phyloP scores from a whole-genome alignment of 1,140 invertebrate genomes.

The Tyrophagus putrescentiae region DNA sequence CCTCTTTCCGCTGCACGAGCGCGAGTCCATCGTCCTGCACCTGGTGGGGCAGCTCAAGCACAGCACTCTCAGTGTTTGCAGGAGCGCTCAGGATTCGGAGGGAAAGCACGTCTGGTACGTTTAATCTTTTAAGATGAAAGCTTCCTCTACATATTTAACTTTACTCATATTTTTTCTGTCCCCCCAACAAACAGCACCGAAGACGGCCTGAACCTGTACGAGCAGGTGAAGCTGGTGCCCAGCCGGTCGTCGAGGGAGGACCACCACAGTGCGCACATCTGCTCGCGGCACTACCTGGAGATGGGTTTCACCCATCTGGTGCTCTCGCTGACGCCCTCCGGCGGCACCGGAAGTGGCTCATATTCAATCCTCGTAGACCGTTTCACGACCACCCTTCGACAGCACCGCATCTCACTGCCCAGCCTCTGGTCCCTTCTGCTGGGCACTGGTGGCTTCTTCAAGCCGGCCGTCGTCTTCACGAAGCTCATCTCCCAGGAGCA shows the following conservation, averaged over 20 bases:
- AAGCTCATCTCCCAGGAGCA: constrained; percentile 21
- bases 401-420: constrained; percentile 15
- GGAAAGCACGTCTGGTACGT: not conserved
- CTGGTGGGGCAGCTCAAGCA: not conserved
- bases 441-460: not conserved
- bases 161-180: not conserved
- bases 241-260: not conserved
- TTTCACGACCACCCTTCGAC: not conserved
- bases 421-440: not conserved
- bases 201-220: constrained; percentile 4
- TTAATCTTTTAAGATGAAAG: not conserved
- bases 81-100: not conserved
- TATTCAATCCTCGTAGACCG: constrained; percentile 16
- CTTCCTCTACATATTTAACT: not conserved
- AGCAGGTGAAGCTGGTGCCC: not conserved
- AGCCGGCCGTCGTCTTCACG: not conserved
- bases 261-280: constrained; percentile 9
- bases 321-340: constrained; percentile 4
- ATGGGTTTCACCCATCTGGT: constrained; percentile 14
- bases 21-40: constrained; percentile 17
- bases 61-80: constrained; percentile 21
- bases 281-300: not conserved
- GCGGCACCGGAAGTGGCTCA: not conserved
- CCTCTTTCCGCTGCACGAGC: constrained; percentile 7
- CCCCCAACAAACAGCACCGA: not conserved